These are phyloP conservation scores for Condylostylus longicornis DNA, from an alignment of 1,140 invertebrate genomes.

Conservation along the genomic window DNA sequence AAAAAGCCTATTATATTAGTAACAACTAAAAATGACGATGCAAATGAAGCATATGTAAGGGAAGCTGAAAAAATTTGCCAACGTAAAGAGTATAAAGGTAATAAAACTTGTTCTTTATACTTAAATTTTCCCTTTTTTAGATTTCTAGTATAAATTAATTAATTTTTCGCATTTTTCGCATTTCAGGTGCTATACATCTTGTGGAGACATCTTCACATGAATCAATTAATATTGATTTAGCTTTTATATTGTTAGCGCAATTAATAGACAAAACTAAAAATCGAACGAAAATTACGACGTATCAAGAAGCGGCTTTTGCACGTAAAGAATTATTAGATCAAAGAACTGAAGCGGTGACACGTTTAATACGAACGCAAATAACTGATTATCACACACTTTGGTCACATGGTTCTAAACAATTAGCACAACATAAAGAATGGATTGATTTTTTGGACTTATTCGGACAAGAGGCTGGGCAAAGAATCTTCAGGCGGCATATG, in stretches of 20 bases:
- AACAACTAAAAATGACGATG: conserved; percentile 93
- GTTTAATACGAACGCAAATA: conserved; percentile 60
- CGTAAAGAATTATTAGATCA: conserved; percentile 79
- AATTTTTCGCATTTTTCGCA: too few relatives aligned
- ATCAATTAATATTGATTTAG: conserved; percentile 91
- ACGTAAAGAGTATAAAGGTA: conserved; percentile 86
- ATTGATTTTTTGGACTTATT: conserved; percentile 83
- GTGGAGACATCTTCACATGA: conserved; percentile 93
- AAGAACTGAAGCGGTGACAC: conserved; percentile 73
- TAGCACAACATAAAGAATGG: conserved; percentile 77
- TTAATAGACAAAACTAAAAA: conserved; percentile 64
- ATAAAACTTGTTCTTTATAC: too few relatives aligned
- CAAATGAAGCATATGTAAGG: conserved; percentile 69
- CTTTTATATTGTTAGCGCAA: conserved; percentile 84
- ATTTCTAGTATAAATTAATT: too few relatives aligned
- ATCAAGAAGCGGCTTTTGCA: conserved; percentile 68
- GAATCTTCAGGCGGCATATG: conserved; percentile 65
- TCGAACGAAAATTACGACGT: conserved; percentile 58
- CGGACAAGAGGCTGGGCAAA: conserved; percentile 61
- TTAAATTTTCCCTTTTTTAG: too few relatives aligned
- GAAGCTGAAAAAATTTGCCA: conserved; percentile 80
- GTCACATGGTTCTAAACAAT: conserved; percentile 71
- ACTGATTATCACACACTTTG: conserved; percentile 74
- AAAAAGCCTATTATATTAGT: conserved; percentile 93
- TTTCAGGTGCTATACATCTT: conserved; percentile 65